Percentiles rank a stretch among this genome's conserved stretches.
Conservation (phyloP, 2,888 invertebrate species). For the Frankliniella intonsa region DNA sequence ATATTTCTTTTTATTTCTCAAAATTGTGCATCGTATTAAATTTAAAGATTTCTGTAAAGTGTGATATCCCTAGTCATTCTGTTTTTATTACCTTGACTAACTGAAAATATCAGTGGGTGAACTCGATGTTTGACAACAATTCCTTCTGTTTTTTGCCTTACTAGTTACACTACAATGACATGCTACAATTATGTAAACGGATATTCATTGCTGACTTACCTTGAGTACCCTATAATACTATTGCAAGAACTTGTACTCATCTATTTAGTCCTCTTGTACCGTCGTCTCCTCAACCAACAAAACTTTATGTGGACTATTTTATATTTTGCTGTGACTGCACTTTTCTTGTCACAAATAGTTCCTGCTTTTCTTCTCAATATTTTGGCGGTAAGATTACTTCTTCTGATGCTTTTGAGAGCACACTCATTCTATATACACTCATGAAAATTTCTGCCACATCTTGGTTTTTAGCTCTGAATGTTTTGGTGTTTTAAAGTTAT, state of each 20-base stretch:
- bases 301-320: slow-evolving; percentile 44
- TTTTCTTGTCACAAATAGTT: slow-evolving; percentile 49
- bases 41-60: not conserved
- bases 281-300: slow-evolving; percentile 51
- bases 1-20: slow-evolving; percentile 36
- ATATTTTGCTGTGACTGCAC: slow-evolving; percentile 46
- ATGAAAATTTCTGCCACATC: slow-evolving; percentile 3
- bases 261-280: slow-evolving; percentile 65
- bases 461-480: slow-evolving; percentile 20
- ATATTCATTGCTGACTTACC: slow-evolving; percentile 69
- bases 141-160: slow-evolving; percentile 43
- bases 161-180: slow-evolving; percentile 73
- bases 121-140: not conserved
- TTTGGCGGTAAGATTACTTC: slow-evolving; percentile 60
- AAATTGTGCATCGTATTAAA: slow-evolving; percentile 6
- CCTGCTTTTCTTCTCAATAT: slow-evolving; percentile 52
- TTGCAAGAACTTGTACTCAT: slow-evolving; percentile 70
- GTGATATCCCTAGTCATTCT: too few relatives aligned
- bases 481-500: slow-evolving; percentile 30
- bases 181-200: slow-evolving; percentile 72
- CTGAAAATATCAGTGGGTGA: not conserved
- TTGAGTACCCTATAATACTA: slow-evolving; percentile 79
- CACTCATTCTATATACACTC: not conserved
- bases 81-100: too few relatives aligned
- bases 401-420: slow-evolving; percentile 4